A percentile compares a stretch with the other conserved stretches of the same genome.
phyloP scores from a whole-genome alignment of 2,888 invertebrate species.

The Mechanitis messenoides region DNA sequence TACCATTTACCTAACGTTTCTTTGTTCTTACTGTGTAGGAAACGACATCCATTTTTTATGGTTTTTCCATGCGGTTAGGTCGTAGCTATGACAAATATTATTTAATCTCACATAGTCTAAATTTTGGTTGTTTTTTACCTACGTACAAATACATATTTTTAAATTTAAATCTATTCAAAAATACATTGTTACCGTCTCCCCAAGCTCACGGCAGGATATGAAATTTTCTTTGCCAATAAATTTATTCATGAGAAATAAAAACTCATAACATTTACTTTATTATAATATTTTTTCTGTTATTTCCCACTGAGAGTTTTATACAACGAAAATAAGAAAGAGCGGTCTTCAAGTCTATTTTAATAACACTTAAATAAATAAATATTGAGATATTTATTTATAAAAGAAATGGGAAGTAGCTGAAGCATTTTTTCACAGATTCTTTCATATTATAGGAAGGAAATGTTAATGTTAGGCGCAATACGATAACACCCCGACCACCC shows the following conservation, averaged over 20 bases:
- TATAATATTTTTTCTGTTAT: not conserved
- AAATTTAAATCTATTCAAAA: not conserved
- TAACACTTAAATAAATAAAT: no score
- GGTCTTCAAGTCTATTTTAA: no score
- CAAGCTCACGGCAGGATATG: not conserved
- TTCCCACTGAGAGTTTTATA: not conserved
- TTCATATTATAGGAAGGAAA: conserved; percentile 37
- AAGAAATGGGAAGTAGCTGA: no score
- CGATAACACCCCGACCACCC: conserved; percentile 59
- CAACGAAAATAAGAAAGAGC: not conserved
- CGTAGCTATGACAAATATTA: no score
- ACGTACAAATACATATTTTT: not conserved
- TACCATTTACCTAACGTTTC: conserved; percentile 1
- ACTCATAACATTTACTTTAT: not conserved
- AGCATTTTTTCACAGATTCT: conserved; percentile 3
- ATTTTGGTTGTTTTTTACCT: not conserved
- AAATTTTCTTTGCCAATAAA: not conserved
- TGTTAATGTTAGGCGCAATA: conserved; percentile 45
- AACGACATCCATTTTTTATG: not conserved
- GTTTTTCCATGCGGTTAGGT: no score
- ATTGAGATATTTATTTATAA: no score
- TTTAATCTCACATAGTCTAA: not conserved
- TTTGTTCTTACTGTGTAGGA: conserved; percentile 1
- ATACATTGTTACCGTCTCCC: not conserved
- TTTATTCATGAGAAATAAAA: conserved; percentile 1